These are phyloP conservation scores for Pissodes strobi DNA, from an alignment of 1,140 invertebrate species.

Conservation along the genomic window DNA sequence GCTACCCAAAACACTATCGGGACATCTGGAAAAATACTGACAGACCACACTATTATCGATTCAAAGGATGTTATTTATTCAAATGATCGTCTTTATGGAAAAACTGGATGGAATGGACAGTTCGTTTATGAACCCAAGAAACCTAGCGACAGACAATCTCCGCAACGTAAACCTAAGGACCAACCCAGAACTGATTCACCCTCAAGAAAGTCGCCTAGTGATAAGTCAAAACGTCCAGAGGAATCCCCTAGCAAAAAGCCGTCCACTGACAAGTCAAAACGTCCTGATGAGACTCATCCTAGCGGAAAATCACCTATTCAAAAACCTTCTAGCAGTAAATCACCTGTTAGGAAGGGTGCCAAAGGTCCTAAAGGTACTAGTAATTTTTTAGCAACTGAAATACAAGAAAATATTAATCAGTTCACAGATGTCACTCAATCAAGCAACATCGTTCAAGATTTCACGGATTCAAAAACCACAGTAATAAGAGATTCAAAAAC, in stretches of 20 bases:
- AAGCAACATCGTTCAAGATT: background rate
- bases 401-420: constrained; percentile 37
- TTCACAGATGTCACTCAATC: constrained; percentile 11
- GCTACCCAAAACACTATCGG: constrained; percentile 48
- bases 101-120: constrained; percentile 50
- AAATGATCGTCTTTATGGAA: constrained; percentile 48
- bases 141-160: constrained; percentile 3
- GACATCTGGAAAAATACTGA: constrained; percentile 45
- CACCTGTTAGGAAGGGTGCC: background rate
- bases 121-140: constrained; percentile 35
- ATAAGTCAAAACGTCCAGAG: constrained; percentile 9
- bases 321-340: constrained; percentile 11
- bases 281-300: constrained; percentile 11
- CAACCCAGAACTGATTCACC: constrained; percentile 15
- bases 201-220: constrained; percentile 15
- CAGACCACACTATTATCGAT: constrained; percentile 41
- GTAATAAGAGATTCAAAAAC: constrained; percentile 24
- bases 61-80: constrained; percentile 50
- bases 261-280: background rate
- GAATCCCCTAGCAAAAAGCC: constrained; percentile 10
- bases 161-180: constrained; percentile 19
- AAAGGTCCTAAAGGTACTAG: constrained; percentile 14
- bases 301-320: constrained; percentile 8
- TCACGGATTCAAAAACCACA: constrained; percentile 6
- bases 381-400: constrained; percentile 40